These are phyloP conservation scores for Antechinus flavipes DNA, from an alignment of 2,113 vertebrate species.

Conservation along the genomic window DNA sequence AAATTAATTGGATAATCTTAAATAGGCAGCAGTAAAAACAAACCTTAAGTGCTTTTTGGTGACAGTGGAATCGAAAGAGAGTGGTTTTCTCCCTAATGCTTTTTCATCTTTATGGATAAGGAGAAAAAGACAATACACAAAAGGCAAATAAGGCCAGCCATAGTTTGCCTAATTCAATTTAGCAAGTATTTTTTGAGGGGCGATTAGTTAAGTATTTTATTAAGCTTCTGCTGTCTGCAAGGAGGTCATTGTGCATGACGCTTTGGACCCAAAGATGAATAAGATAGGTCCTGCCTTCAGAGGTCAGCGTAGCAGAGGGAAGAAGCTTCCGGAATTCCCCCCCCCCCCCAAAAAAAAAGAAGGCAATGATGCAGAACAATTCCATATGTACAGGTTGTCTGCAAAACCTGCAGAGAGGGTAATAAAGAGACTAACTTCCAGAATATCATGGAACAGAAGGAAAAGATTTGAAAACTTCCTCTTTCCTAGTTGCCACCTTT, in stretches of 20 bases:
- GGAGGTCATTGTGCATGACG: neutral
- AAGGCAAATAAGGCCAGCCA: neutral
- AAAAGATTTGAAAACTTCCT: neutral
- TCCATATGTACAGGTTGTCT: neutral
- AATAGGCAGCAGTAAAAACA: neutral
- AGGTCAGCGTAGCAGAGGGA: neutral
- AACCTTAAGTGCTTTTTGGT: neutral
- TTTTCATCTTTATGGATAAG: neutral
- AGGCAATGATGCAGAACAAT: neutral
- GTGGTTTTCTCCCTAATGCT: neutral
- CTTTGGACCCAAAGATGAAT: neutral
- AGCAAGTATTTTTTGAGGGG: neutral
- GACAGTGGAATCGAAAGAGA: neutral
- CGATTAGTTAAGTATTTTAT: neutral
- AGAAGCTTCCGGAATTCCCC: neutral
- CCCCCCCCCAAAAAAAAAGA: neutral
- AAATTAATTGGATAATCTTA: neutral
- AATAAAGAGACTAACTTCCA: neutral
- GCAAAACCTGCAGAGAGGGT: neutral
- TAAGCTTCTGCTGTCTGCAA: neutral
- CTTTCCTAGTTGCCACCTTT: neutral
- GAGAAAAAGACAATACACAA: neutral
- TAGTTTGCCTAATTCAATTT: neutral
- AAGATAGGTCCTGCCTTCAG: neutral
- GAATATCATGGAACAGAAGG: neutral